A percentile compares a stretch with the other conserved stretches of the same genome.
Conservation (phyloP, 2,797 vertebrate genomes). For the Dermochelys coriacea region DNA sequence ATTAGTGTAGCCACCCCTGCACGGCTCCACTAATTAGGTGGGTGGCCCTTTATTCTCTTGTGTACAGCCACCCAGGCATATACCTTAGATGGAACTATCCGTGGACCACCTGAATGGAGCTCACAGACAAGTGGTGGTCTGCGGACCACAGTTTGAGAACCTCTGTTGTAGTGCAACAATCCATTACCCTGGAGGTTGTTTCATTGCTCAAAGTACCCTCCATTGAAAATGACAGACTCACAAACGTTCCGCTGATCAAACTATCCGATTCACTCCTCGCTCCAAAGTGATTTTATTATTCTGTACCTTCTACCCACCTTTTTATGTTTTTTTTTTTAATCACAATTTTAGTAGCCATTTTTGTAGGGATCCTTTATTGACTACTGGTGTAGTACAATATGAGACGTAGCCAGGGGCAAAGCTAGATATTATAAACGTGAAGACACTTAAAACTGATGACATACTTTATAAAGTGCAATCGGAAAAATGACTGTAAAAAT, state of each 20-base stretch:
- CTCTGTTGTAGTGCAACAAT: background rate
- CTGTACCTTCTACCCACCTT: fast-evolving
- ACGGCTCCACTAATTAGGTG: no score
- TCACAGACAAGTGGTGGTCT: no score
- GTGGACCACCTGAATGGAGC: no score
- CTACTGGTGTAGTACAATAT: background rate
- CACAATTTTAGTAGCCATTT: background rate
- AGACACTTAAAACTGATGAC: background rate
- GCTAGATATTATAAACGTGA: background rate
- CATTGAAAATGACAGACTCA: background rate
- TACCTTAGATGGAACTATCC: no score
- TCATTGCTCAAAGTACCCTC: background rate
- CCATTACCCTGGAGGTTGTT: background rate
- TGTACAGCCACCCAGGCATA: no score
- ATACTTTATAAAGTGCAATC: background rate
- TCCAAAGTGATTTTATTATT: background rate
- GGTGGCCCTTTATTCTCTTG: no score
- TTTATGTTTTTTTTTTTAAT: background rate
- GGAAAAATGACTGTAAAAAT: background rate
- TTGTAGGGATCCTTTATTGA: background rate
- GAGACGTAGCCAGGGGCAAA: background rate
- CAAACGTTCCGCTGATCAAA: background rate
- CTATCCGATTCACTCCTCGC: background rate
- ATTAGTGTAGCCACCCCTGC: no score
- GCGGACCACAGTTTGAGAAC: no score